Percentiles rank a stretch among this genome's conserved stretches.
phyloP scores from a whole-genome alignment of 2,113 vertebrate species.

The Phyllostomus discolor region DNA sequence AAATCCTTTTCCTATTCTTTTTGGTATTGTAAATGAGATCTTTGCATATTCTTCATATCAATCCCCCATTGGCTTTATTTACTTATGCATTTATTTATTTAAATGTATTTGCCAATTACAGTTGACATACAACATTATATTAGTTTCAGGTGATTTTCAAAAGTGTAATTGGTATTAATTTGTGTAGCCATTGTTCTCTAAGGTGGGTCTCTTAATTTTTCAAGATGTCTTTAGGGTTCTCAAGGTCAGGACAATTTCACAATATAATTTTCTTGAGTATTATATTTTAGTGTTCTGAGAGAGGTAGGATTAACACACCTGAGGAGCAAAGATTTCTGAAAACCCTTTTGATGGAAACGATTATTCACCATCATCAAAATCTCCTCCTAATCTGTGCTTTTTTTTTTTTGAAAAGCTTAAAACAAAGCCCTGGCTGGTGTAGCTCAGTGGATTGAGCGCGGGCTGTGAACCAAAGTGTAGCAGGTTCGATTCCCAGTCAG shows the following conservation, averaged over 20 bases:
- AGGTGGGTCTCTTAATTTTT: slow-evolving; percentile 32
- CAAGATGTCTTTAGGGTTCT: slow-evolving; percentile 28
- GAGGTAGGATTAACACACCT: neutral
- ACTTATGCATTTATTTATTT: neutral
- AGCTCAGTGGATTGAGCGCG: too few species aligned
- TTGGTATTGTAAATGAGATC: neutral
- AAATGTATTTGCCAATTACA: neutral
- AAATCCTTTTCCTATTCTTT: neutral
- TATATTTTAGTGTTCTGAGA: slow-evolving; percentile 30
- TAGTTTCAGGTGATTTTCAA: neutral
- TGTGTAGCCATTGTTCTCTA: slow-evolving; percentile 16
- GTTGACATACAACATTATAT: neutral
- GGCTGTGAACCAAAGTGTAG: too few species aligned
- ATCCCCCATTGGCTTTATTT: neutral
- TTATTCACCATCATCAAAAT: slow-evolving; percentile 49
- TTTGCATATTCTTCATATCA: neutral
- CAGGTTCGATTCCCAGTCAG: too few species aligned
- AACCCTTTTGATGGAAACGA: slow-evolving; percentile 27
- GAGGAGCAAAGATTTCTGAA: slow-evolving; percentile 48
- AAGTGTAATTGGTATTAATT: slow-evolving; percentile 28
- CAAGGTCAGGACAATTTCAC: slow-evolving; percentile 46
- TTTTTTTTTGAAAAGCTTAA: slow-evolving; percentile 59
- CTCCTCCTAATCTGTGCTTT: slow-evolving; percentile 20
- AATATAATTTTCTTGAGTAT: slow-evolving; percentile 38
- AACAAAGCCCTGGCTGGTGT: too few species aligned